A percentile compares a stretch with the other conserved stretches of the same genome.
These are phyloP conservation scores for Stomorhina lunata DNA, from an alignment of 2,888 invertebrate genomes.

Conservation along the genomic window DNA sequence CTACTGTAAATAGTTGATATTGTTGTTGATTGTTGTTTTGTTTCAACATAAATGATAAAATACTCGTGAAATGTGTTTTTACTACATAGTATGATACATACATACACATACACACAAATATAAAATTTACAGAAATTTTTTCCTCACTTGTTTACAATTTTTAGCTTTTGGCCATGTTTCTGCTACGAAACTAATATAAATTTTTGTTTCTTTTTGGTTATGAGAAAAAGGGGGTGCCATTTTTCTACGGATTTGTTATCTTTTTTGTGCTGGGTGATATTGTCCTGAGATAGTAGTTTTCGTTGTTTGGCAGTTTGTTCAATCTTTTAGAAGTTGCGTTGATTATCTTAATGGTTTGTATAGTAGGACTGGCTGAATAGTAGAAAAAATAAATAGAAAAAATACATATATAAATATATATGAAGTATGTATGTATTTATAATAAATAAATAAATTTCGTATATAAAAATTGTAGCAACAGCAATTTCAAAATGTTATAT, in stretches of 20 bases:
- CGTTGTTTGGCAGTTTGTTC: conserved; percentile 39
- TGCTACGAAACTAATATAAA: conserved; percentile 55
- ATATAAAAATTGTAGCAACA: conserved; percentile 63
- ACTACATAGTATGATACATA: neutral
- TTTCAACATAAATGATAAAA: conserved; percentile 59
- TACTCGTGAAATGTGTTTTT: conserved; percentile 51
- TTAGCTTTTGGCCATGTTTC: conserved; percentile 54
- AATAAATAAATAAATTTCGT: conserved; percentile 27
- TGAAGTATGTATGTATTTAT: neutral
- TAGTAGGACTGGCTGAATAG: conserved; percentile 32
- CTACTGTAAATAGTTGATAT: conserved; percentile 21
- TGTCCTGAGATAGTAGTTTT: neutral
- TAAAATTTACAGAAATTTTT: conserved; percentile 14
- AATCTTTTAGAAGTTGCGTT: conserved; percentile 41
- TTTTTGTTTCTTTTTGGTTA: conserved; percentile 24
- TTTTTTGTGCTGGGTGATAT: conserved; percentile 36
- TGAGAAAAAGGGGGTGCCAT: conserved; percentile 1
- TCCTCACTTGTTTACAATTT: conserved; percentile 36
- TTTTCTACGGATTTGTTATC: conserved; percentile 47
- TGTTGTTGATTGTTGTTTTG: conserved; percentile 57
- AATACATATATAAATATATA: neutral
- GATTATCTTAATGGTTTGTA: conserved; percentile 59
- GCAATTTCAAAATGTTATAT: conserved; percentile 64
- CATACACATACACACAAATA: neutral
- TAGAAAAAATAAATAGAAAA: conserved; percentile 21